Percentiles rank a stretch among this genome's conserved stretches.
Evolutionary conservation across 2,113 vertebrate genomes (phyloP).

Genomic region (human): GRCh38 chr7:93335001-93335500

Average conservation of each 20-base stretch:
- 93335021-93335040: conserved; percentile 19
- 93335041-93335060: conserved; percentile 23
- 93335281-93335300: neutral
- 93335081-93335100: neutral
- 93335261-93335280: neutral
- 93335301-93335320: neutral
- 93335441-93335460: neutral
- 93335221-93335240: neutral
- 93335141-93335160: neutral
- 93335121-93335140: neutral
- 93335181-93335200: neutral
- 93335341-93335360: neutral
- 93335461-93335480: neutral
- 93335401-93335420: neutral
- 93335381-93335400: neutral
- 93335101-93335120: neutral
- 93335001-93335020: neutral
- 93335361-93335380: neutral
- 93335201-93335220: neutral
- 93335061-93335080: neutral
- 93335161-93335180: neutral
- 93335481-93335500: neutral
- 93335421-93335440: neutral
- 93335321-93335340: neutral
- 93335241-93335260: neutral